Evolutionary conservation across 1,140 invertebrate genomes (phyloP), one percentile per base, ranked within the genome.

Genomic region (Tetragonula clypearis): DNA sequence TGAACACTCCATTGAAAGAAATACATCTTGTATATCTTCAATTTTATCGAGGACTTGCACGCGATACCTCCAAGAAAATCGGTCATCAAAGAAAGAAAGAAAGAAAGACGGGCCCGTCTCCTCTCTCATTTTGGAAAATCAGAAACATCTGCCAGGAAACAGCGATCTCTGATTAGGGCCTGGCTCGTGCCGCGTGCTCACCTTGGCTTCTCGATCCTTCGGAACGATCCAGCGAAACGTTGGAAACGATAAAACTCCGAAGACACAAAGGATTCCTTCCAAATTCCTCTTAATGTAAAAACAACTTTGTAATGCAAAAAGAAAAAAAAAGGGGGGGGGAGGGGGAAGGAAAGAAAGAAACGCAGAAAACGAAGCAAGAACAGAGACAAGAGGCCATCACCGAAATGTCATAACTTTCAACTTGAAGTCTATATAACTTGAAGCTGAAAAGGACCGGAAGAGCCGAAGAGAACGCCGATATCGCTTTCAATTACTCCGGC

Each of bases 61-160:
- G n/a, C 53, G 60, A 41, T 49, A 23, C 19, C 23, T 21, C 9
- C 30, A 68, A 8, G 49, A 77, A n/a, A 23, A 26, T 17, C 21
- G 72, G 30, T 73, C 60, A n/a, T 62, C 1, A 30, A 74, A 53
- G 15, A 68, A 65, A 12, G 26, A 30, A 53, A 49, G 12, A 14
- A 15, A 55, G 17, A 15, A 35, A 21, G 23, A 62, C 15, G n/a
- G 73, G 26, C 17, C n/a, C 11, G 12, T 12, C 60, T 23, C 23
- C 60, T n/a, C 12, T 62, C 41, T 79, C 62, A 66, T 88, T 91
- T 91, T 68, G 80, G 65, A 90, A 91, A 90, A 90, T 84, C 74
- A 85, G 69, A 71, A 80, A 88, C 91, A 92, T 91, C 90, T 92
- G 91, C 55, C 79, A 88, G 86, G 82, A 90, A 92, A 89, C 75